Evolutionary conservation across 2,113 vertebrate species (phyloP), one percentile per base, ranked within the genome.

Genomic region (Colius striatus): DNA sequence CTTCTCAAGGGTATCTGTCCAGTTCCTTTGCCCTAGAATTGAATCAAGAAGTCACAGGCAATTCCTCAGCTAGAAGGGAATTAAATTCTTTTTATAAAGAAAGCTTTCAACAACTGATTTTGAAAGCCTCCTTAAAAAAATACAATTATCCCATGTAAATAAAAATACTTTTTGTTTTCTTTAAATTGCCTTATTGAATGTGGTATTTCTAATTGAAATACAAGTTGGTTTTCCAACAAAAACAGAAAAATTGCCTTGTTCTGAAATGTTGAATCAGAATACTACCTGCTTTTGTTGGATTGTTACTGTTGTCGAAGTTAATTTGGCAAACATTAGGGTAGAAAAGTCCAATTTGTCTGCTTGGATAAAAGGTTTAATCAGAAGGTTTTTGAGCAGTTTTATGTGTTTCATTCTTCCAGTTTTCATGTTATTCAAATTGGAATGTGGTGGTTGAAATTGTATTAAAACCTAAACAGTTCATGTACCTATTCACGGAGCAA

Each of bases 51-150:
- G 13, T 67, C 11, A 61, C 47, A 48, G 20, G 38, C 57, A 18
- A 55, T 50, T 74, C 43, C 30, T 68, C 7, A 34, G 20, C 5
- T 83, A 74, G 50, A 60, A 76, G 5, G n/a, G n/a, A 62, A 78
- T 29, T 3, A 57, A 70, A 9, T 66, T 6, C 21, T 38, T 21
- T 43, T 41, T 47, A 26, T 4, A 41, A 36, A 16, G 72, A 71
- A 50, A 76, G 2, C 12, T 77, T 81, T 81, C 27, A 65, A 45
- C 3, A 5, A 36, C 17, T 1, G 1, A 11, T 51, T n/a, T 48
- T 43, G 6, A 80, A 80, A 80, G 36, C 4, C 1, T 8, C 6
- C 1, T 0, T 0, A 30, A 16, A n/a, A n/a, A 13, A 66, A 30
- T n/a, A 16, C 50, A 51, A 47, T 43, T 6, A 73, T 89, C 65